Evolutionary conservation across 1,140 invertebrate genomes (phyloP).

Genomic region (Lepidurus couesii): DNA sequence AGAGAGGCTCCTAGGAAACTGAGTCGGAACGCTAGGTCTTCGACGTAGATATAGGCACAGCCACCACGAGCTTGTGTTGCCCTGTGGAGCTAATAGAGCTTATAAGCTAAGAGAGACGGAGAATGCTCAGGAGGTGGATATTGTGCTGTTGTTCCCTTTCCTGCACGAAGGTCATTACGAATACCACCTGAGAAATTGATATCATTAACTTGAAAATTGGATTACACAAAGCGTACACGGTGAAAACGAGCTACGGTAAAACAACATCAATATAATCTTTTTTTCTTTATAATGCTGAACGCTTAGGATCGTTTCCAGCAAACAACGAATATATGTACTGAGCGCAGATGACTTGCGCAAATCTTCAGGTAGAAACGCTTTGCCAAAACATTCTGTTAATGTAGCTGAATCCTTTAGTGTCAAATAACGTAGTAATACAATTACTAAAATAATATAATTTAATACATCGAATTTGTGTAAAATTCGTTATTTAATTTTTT

Average conservation of each 20-base stretch:
- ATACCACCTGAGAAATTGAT: conserved; percentile 9
- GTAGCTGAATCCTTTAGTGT: too few species aligned
- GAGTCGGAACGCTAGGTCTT: not conserved
- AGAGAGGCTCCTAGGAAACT: not conserved
- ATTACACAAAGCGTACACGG: not conserved
- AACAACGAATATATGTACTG: too few species aligned
- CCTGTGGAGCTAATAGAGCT: not conserved
- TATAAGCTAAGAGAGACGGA: not conserved
- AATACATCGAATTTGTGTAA: too few species aligned
- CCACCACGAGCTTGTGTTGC: not conserved
- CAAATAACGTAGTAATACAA: too few species aligned
- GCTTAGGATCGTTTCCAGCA: too few species aligned
- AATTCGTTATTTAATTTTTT: too few species aligned
- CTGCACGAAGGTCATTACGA: not conserved
- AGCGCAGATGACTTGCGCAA: too few species aligned
- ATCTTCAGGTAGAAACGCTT: too few species aligned
- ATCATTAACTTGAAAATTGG: not conserved
- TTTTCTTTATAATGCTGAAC: too few species aligned
- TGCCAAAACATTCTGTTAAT: too few species aligned
- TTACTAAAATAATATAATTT: too few species aligned
- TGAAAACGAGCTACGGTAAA: not conserved
- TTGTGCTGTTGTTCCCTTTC: not conserved
- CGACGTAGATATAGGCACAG: conserved; percentile 1
- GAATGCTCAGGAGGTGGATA: not conserved
- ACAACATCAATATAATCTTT: not conserved